These are phyloP conservation scores for Anarhynchus alexandrinus DNA, from an alignment of 2,113 vertebrate species.

Conservation along the genomic window DNA sequence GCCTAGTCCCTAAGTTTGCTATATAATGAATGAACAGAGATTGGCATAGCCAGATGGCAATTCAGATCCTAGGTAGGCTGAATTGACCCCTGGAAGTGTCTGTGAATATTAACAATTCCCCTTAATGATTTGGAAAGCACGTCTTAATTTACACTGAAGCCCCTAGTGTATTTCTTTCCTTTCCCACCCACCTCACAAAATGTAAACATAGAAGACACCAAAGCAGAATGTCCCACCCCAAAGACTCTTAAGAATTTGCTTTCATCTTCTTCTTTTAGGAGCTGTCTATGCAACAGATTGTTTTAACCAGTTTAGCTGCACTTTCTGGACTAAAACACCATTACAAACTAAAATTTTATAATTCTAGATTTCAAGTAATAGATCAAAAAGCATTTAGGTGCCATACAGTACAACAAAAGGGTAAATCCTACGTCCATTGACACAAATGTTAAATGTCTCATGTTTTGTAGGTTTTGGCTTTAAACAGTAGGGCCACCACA, in stretches of 20 bases:
- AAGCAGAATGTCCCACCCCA: neutral
- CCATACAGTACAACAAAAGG: neutral
- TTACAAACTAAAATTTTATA: neutral
- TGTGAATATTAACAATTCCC: conserved; percentile 70
- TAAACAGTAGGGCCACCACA: neutral
- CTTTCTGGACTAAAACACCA: neutral
- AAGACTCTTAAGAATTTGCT: neutral
- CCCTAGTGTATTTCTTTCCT: neutral
- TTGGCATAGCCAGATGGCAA: conserved; percentile 56
- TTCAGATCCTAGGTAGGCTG: conserved; percentile 47
- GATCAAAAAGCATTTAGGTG: neutral
- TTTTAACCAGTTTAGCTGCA: neutral
- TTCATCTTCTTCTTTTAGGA: neutral
- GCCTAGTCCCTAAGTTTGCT: neutral
- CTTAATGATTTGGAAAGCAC: conserved; percentile 45
- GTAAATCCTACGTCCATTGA: neutral
- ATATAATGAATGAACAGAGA: conserved; percentile 15
- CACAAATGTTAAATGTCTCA: neutral
- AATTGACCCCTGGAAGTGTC: conserved; percentile 46
- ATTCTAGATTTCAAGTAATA: neutral
- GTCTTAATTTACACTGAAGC: conserved; percentile 43
- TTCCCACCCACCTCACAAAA: neutral
- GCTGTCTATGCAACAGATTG: neutral
- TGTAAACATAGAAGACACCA: neutral
- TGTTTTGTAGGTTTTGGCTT: neutral